A percentile compares a stretch with the other conserved stretches of the same genome.
Evolutionary conservation across 2,888 invertebrate species (phyloP).

Genomic region (Aphidoletes aphidimyza): DNA sequence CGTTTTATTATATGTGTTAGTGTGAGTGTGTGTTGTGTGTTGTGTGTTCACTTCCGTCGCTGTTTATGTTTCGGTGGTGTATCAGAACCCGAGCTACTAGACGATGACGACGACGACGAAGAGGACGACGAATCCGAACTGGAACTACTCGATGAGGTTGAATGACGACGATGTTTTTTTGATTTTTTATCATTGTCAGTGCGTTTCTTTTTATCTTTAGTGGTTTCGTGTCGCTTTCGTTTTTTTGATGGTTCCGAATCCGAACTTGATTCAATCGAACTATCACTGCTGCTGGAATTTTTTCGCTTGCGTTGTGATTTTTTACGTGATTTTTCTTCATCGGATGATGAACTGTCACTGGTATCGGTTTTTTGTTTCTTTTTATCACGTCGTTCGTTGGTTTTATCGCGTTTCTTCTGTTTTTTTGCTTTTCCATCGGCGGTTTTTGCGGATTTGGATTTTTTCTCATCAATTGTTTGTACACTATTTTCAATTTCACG

Average conservation of each 20-base stretch:
- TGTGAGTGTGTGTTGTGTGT: background rate
- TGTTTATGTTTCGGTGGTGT: background rate
- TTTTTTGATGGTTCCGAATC: slow-evolving; percentile 28
- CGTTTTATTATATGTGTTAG: too few species aligned
- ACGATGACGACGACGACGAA: background rate
- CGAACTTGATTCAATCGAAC: background rate
- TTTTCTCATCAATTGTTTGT: background rate
- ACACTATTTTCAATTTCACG: slow-evolving; percentile 57
- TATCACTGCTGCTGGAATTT: background rate
- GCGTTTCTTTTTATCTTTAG: background rate
- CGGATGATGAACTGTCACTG: slow-evolving; percentile 29
- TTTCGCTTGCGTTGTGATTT: slow-evolving; percentile 11
- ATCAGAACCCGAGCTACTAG: background rate
- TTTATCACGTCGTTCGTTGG: background rate
- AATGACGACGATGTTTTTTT: slow-evolving; percentile 21
- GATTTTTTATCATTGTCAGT: background rate
- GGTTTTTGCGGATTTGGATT: background rate
- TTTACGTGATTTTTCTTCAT: background rate
- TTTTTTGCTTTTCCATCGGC: background rate
- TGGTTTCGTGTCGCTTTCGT: background rate
- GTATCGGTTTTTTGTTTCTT: background rate
- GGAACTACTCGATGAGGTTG: slow-evolving; percentile 47
- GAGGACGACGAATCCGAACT: slow-evolving; percentile 6
- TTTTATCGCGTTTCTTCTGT: background rate
- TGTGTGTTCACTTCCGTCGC: background rate